Percentiles rank a stretch among this genome's conserved stretches.
Conservation (phyloP, 2,888 invertebrate species). For the Anarsia innoxiella region DNA sequence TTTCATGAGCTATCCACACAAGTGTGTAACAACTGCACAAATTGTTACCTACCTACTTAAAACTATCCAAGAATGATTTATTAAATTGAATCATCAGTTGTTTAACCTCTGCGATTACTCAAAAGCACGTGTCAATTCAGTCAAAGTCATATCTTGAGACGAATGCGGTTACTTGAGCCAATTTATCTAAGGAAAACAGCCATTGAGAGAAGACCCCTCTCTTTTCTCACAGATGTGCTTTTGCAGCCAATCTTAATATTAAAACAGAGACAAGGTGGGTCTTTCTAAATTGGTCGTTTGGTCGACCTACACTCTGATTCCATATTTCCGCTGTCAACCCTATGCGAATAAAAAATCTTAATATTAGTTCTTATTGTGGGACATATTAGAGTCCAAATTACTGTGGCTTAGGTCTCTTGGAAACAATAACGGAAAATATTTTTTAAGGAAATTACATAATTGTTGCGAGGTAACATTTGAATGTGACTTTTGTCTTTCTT, state of each 20-base stretch:
- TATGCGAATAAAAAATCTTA: constrained; percentile 29
- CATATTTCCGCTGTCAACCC: constrained; percentile 65
- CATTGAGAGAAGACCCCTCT: constrained; percentile 42
- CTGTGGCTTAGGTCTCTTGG: background rate
- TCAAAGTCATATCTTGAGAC: constrained; percentile 46
- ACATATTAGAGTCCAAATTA: constrained; percentile 10
- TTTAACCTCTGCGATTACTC: constrained; percentile 2
- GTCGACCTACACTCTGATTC: constrained; percentile 60
- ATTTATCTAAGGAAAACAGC: constrained; percentile 51
- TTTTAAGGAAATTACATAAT: constrained; percentile 25
- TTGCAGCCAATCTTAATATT: constrained; percentile 23
- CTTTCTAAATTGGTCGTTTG: constrained; percentile 45
- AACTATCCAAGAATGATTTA: no score
- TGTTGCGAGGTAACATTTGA: constrained; percentile 5
- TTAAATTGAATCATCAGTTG: no score
- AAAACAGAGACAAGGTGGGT: constrained; percentile 30
- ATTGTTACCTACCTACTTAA: no score
- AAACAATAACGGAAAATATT: constrained; percentile 25
- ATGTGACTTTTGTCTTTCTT: no score
- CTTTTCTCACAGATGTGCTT: constrained; percentile 28
- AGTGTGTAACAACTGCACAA: no score
- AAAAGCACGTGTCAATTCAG: constrained; percentile 36
- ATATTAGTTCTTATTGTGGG: constrained; percentile 33
- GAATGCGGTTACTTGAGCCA: constrained; percentile 64
- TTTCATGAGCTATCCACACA: no score